Evolutionary conservation across 23 tunicate species (phyloP).

Genomic region (Ciona savignyi): DNA sequence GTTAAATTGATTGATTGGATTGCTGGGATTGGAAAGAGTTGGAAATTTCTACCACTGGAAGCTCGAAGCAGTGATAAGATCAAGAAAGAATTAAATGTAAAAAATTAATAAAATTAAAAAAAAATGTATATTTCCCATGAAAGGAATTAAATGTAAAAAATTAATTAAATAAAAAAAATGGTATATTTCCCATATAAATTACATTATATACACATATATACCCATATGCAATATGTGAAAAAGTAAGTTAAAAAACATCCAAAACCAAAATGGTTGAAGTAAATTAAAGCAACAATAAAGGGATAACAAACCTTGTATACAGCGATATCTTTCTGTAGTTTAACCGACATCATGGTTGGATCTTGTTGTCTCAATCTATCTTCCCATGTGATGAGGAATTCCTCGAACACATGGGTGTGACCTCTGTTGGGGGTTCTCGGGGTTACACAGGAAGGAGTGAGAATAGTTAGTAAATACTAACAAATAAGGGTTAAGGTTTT

Average conservation of each 20-base stretch:
- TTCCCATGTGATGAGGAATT: conserved; percentile 73
- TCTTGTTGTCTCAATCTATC: conserved; percentile 50
- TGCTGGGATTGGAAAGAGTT: no score
- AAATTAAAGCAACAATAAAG: neutral
- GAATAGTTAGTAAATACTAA: neutral
- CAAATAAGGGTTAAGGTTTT: neutral
- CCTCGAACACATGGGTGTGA: conserved; percentile 56
- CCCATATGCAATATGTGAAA: no score
- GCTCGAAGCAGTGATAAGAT: no score
- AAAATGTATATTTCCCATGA: neutral
- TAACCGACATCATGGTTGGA: conserved; percentile 66
- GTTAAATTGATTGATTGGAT: no score
- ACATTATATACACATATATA: no score
- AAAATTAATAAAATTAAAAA: neutral
- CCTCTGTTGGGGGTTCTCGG: conserved; percentile 11
- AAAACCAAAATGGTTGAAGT: neutral
- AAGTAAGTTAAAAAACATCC: neutral
- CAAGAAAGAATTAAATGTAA: neutral
- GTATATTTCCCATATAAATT: no score
- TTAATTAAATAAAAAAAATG: no score
- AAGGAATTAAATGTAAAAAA: no score
- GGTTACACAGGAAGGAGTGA: neutral
- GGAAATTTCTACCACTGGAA: no score
- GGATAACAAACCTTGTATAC: conserved; percentile 33
- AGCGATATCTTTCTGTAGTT: conserved; percentile 62